phyloP scores from a whole-genome alignment of 2,113 vertebrate genomes.

The Corynorhinus townsendii region DNA sequence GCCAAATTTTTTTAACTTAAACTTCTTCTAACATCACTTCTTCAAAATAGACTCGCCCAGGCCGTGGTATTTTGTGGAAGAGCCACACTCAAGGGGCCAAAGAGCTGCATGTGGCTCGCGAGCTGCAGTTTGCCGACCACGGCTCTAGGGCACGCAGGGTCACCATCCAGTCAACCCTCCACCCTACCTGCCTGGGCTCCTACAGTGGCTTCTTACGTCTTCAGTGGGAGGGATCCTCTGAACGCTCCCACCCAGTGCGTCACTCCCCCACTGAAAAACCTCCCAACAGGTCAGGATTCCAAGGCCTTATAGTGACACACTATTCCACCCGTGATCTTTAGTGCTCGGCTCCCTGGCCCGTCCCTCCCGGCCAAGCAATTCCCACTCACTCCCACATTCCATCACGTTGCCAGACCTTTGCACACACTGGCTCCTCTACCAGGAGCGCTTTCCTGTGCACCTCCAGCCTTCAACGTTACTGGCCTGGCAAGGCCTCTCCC shows the following conservation, averaged over 20 bases:
- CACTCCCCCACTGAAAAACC: neutral
- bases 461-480: neutral
- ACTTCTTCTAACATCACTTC: no score
- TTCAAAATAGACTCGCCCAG: no score
- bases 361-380: neutral
- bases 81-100: no score
- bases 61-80: no score
- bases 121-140: no score
- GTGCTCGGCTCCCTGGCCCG: neutral
- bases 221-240: neutral
- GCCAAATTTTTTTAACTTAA: no score
- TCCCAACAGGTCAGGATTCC: neutral
- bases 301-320: neutral
- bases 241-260: neutral
- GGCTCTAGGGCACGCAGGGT: neutral
- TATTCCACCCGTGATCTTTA: neutral
- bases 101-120: no score
- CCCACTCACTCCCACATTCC: neutral
- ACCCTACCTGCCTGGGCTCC: neutral
- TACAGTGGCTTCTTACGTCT: neutral
- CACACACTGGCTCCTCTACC: neutral
- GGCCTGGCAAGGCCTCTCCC: neutral
- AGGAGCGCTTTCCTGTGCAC: neutral
- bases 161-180: neutral
- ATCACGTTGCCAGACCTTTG: fast-evolving